Percentiles rank a stretch among this genome's conserved stretches.
These are phyloP conservation scores for Psophia crepitans DNA, from an alignment of 2,113 vertebrate species.

Conservation along the genomic window DNA sequence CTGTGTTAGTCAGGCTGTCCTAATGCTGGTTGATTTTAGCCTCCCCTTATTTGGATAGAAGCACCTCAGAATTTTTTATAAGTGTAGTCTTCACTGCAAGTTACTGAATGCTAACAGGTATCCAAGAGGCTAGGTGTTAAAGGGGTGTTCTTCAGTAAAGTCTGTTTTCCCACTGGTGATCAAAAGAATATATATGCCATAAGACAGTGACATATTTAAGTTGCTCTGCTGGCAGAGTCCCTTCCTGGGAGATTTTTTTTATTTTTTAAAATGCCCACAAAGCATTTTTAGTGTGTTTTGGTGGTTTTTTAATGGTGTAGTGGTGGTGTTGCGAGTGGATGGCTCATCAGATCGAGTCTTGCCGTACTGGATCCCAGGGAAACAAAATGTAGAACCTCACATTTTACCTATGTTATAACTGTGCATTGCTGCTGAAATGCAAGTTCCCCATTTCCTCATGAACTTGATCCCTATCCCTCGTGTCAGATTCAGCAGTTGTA, in stretches of 20 bases:
- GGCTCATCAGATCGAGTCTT: background rate
- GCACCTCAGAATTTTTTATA: background rate
- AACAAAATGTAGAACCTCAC: background rate
- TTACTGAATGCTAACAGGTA: background rate
- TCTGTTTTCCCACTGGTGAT: background rate
- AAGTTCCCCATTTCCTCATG: background rate
- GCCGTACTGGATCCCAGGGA: background rate
- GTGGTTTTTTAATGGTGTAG: too few relatives aligned
- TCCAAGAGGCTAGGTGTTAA: background rate
- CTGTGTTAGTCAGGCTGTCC: background rate
- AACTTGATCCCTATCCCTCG: background rate
- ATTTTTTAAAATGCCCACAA: background rate
- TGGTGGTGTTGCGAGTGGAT: accelerated
- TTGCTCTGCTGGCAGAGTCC: background rate
- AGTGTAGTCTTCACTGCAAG: background rate
- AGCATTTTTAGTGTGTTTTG: background rate
- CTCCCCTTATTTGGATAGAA: background rate
- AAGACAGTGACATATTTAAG: background rate
- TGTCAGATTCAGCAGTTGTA: background rate
- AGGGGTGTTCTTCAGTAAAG: background rate
- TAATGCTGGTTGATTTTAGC: background rate
- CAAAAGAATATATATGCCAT: background rate
- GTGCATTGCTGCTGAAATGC: background rate
- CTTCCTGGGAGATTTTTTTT: background rate
- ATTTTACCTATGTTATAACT: background rate